These are phyloP conservation scores for Notamacropus eugenii DNA, from an alignment of 2,797 vertebrate species.

Conservation along the genomic window DNA sequence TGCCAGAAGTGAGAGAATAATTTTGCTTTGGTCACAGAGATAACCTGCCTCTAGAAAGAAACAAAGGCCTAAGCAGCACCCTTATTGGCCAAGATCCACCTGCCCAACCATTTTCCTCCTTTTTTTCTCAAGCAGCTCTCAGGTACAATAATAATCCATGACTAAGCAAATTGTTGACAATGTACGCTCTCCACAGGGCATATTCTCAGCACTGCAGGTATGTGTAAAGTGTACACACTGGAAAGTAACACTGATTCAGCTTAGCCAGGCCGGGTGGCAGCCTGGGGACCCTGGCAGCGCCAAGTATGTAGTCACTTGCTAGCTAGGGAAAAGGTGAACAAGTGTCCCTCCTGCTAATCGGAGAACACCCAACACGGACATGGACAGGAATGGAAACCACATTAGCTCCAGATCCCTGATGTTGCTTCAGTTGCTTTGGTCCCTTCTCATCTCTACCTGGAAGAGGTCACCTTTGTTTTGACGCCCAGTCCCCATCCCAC, in stretches of 20 bases:
- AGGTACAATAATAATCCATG: constrained; percentile 24
- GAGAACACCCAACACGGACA: neutral
- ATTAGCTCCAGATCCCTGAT: neutral
- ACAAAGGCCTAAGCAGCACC: neutral
- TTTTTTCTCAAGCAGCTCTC: constrained; percentile 6
- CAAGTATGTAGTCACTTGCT: neutral
- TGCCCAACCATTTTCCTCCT: neutral
- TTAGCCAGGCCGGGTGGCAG: neutral
- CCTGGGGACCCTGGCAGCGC: neutral
- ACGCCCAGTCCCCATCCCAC: neutral
- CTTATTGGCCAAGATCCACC: neutral
- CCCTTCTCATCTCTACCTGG: neutral
- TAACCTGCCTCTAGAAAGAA: constrained; percentile 40
- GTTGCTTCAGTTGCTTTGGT: neutral
- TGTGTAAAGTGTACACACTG: constrained; percentile 14
- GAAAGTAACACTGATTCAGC: constrained; percentile 19
- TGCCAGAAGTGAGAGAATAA: constrained; percentile 71
- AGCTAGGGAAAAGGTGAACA: neutral
- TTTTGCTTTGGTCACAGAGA: constrained; percentile 47
- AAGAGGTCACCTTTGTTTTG: neutral
- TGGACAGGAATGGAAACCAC: neutral
- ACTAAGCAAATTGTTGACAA: constrained; percentile 45
- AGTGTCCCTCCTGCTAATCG: neutral
- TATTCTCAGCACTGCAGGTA: neutral
- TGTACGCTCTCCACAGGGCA: neutral